A percentile compares a stretch with the other conserved stretches of the same genome.
phyloP scores from a whole-genome alignment of 2,888 invertebrate species.

The Epistrophe eligans region DNA sequence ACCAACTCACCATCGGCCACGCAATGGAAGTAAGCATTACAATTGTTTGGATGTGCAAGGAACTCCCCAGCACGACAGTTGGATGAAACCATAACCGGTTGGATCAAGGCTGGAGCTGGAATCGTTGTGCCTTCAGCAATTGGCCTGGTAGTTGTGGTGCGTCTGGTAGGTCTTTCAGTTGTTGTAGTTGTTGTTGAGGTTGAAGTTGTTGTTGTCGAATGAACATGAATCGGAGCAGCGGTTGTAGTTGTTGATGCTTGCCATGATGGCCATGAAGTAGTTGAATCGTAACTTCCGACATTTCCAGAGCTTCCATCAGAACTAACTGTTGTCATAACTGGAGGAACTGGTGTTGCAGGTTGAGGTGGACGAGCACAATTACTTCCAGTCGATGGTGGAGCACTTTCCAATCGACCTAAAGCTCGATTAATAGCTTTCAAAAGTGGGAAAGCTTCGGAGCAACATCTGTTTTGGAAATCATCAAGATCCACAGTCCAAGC shows the following conservation, averaged over 20 bases:
- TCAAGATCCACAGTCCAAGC: constrained; percentile 96
- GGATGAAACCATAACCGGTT: constrained; percentile 83
- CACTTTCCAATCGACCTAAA: constrained; percentile 86
- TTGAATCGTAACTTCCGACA: constrained; percentile 80
- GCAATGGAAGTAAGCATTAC: constrained; percentile 91
- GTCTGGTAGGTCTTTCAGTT: constrained; percentile 77
- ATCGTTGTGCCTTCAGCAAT: constrained; percentile 80
- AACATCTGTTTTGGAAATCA: constrained; percentile 94
- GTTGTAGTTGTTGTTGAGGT: constrained; percentile 80
- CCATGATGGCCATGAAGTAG: constrained; percentile 82
- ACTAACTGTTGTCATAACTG: constrained; percentile 89
- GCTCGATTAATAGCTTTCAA: constrained; percentile 91
- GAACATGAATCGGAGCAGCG: constrained; percentile 80
- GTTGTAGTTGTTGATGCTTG: constrained; percentile 77
- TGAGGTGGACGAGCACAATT: constrained; percentile 89
- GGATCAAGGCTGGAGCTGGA: constrained; percentile 84
- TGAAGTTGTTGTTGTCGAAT: constrained; percentile 81
- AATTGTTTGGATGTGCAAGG: constrained; percentile 87
- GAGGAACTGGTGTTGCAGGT: constrained; percentile 90
- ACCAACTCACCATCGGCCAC: constrained; percentile 88
- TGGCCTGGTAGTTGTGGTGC: constrained; percentile 79
- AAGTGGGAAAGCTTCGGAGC: constrained; percentile 91
- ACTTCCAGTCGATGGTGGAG: constrained; percentile 85
- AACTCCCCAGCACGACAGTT: constrained; percentile 85
- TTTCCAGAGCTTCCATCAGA: constrained; percentile 84